Evolutionary conservation across 2,888 invertebrate genomes (phyloP).

Genomic region (Cantharis rustica): DNA sequence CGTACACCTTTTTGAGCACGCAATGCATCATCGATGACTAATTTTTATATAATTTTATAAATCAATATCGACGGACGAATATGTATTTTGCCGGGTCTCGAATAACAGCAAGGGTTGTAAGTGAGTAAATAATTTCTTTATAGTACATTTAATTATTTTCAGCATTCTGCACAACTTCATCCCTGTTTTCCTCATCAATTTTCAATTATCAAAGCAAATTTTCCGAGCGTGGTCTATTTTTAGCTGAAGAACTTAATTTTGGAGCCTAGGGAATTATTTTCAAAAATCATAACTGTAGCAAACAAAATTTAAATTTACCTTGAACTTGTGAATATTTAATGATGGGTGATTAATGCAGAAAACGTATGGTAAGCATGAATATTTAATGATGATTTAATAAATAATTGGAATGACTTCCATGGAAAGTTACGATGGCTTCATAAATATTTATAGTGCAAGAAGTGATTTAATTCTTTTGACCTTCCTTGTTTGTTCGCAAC

Average conservation of each 20-base stretch:
- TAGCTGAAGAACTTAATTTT: constrained; percentile 1
- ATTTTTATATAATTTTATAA: not conserved
- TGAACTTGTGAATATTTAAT: not conserved
- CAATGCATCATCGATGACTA: not conserved
- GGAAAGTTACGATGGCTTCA: not conserved
- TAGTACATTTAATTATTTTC: constrained; percentile 18
- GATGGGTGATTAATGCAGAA: not conserved
- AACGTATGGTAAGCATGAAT: not conserved
- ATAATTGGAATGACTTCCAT: not conserved
- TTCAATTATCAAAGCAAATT: constrained; percentile 13
- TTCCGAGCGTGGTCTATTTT: constrained; percentile 9
- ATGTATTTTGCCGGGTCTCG: not conserved
- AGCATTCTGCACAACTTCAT: constrained; percentile 12
- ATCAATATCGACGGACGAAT: not conserved
- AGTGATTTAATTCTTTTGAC: not conserved
- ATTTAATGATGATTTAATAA: not conserved
- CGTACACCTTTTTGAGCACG: not conserved
- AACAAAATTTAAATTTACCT: not conserved
- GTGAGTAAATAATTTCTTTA: not conserved
- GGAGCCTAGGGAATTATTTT: not conserved
- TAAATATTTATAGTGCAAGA: not conserved
- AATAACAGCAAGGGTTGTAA: not conserved
- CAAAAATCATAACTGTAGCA: not conserved
- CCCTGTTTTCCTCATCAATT: constrained; percentile 9
- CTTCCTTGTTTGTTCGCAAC: not conserved